These are phyloP conservation scores for Dicaeum eximium DNA, from an alignment of 2,113 vertebrate species.

Conservation along the genomic window DNA sequence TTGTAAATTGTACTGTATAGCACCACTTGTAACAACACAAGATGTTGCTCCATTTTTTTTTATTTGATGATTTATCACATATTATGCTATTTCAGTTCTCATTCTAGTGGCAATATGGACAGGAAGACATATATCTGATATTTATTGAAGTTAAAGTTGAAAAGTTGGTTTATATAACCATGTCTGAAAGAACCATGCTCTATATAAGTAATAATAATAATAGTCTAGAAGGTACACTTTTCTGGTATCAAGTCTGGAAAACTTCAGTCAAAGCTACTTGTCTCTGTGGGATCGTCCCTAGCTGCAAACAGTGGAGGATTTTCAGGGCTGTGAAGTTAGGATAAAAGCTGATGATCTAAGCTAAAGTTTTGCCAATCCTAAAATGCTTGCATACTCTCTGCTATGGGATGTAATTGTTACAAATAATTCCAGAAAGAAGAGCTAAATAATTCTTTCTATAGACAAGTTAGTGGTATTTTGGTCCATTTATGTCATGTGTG, in stretches of 20 bases:
- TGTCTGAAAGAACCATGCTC: background rate
- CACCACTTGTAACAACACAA: constrained; percentile 1
- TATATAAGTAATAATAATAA: background rate
- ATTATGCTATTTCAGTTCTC: background rate
- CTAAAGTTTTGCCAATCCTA: background rate
- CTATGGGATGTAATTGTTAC: background rate
- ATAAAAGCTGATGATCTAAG: background rate
- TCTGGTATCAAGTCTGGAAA: background rate
- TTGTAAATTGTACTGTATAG: constrained; percentile 33
- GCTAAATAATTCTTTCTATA: background rate
- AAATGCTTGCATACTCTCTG: background rate
- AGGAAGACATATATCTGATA: background rate
- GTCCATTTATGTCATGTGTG: rapidly evolving
- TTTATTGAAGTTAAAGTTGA: background rate
- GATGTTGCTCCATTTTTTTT: constrained; percentile 10
- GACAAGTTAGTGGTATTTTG: background rate
- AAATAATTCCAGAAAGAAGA: background rate
- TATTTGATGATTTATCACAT: background rate
- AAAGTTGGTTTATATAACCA: background rate
- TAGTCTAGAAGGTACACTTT: background rate
- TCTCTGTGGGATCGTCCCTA: background rate
- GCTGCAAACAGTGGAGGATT: background rate
- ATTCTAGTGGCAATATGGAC: background rate
- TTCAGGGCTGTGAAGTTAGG: background rate
- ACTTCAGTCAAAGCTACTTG: background rate